Evolutionary conservation across 1,140 invertebrate genomes (phyloP), one percentile per base, ranked within the genome.

Genomic region (Wiebesia pumilae): DNA sequence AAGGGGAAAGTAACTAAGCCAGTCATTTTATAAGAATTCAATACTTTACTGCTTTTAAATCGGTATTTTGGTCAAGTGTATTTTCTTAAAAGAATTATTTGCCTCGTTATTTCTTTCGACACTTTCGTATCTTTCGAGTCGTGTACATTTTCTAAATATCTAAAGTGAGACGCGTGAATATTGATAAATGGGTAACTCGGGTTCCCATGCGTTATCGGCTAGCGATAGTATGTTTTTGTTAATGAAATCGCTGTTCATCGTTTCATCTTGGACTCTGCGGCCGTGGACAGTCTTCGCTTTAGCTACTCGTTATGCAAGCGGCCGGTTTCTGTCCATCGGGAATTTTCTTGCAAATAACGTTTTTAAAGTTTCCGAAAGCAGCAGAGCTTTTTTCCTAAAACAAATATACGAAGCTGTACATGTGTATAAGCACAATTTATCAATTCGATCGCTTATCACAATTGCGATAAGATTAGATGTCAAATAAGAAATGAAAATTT

Each of bases 41-140:
- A 82, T 24, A 67, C 58, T 81, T 81, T 81, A 81, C 16, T 67
- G 58, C 38, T 24, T 67, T n/a, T 35, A 81, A n/a, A 81, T n/a
- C 35, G 58, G 80, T 43, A 81, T 81, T 81, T 67, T 43, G 1
- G 58, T 62, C 58, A 27, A 62, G 10, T 27, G 58, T 14, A 1
- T 62, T 62, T 62, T 27, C 10, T 62, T 62, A 4, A 62, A 27
- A 27, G 27, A 62, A 62, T 62, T 62, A 62, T 27, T 62, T 4
- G 24, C 27, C n/a, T 62, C 58, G 3, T 62, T n/a, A 27, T 62
- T 62, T 4, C 3, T 27, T 27, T 4, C 24, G 24, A 4, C 51
- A 9, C 51, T 54, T 14, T 54, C 19, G 51, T 54, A 54, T 54
- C 51, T 54, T 16, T 19, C 7, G 51, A 58, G 19, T 21, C 58